These are phyloP conservation scores for Drosophila cyrtoloma DNA, from an alignment of 2,888 invertebrate species.

Conservation along the genomic window DNA sequence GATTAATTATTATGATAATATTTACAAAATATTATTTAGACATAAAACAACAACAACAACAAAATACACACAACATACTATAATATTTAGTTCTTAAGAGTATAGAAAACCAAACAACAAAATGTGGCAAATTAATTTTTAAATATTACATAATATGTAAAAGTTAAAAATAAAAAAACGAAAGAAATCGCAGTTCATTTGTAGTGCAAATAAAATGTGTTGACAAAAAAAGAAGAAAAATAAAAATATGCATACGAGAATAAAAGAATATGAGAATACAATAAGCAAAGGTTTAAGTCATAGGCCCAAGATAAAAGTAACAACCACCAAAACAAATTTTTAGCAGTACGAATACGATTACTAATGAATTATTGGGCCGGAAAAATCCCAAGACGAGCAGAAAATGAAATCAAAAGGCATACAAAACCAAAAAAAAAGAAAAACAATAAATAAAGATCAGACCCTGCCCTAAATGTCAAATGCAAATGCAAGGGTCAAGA, in stretches of 20 bases:
- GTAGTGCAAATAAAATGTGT: constrained; percentile 68
- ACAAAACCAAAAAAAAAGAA: constrained; percentile 9
- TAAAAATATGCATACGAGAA: constrained; percentile 37
- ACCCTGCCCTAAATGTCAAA: constrained; percentile 30
- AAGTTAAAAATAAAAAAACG: constrained; percentile 13
- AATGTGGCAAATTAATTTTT: constrained; percentile 80
- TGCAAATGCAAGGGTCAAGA: constrained; percentile 28
- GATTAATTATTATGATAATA: constrained; percentile 68
- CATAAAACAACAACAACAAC: constrained; percentile 24
- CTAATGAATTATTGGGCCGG: constrained; percentile 30
- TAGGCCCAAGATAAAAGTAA: constrained; percentile 75
- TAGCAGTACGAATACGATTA: constrained; percentile 57
- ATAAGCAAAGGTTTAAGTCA: constrained; percentile 76
- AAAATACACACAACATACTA: constrained; percentile 37
- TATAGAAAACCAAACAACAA: constrained; percentile 37
- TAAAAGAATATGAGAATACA: constrained; percentile 57
- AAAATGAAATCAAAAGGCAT: constrained; percentile 43
- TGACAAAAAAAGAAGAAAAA: constrained; percentile 19
- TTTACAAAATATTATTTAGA: constrained; percentile 71
- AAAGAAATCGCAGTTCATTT: constrained; percentile 59
- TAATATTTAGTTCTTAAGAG: constrained; percentile 59
- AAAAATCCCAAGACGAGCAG: constrained; percentile 21
- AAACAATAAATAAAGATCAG: constrained; percentile 25
- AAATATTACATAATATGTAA: constrained; percentile 43
- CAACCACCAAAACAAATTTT: constrained; percentile 70